phyloP scores from a whole-genome alignment of 2,797 vertebrate species.

The Enteromius thamalakanensis region DNA sequence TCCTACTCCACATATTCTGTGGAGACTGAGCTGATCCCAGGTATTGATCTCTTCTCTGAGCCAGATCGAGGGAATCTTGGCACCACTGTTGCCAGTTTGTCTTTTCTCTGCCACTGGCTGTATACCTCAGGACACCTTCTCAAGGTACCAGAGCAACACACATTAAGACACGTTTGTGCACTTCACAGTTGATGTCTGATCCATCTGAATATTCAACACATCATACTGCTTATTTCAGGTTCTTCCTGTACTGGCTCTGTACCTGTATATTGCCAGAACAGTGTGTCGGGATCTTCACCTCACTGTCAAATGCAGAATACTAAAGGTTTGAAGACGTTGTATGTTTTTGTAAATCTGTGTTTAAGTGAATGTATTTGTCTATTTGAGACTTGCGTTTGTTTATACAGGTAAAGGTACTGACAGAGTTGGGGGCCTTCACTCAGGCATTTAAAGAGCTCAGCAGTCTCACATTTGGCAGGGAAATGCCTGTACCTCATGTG shows the following conservation, averaged over 20 bases:
- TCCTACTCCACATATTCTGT: slow-evolving; percentile 83
- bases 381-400: slow-evolving; percentile 27
- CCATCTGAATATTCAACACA: background rate
- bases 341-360: background rate
- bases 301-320: slow-evolving; percentile 83
- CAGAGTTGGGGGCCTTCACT: slow-evolving; percentile 84
- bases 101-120: slow-evolving; percentile 88
- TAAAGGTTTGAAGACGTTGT: slow-evolving; percentile 83
- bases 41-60: slow-evolving; percentile 88
- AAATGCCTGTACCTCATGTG: slow-evolving; percentile 73
- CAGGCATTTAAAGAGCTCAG: slow-evolving; percentile 84
- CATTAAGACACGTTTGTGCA: background rate
- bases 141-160: slow-evolving; percentile 71
- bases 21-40: slow-evolving; percentile 83
- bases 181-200: background rate
- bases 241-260: slow-evolving; percentile 86
- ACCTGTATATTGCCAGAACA: slow-evolving; percentile 84
- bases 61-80: slow-evolving; percentile 77
- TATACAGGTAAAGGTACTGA: slow-evolving; percentile 84
- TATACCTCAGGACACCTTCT: slow-evolving; percentile 83
- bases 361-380: background rate
- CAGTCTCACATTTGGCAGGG: slow-evolving; percentile 77
- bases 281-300: slow-evolving; percentile 84
- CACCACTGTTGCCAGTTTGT: slow-evolving; percentile 81
- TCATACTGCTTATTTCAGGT: slow-evolving; percentile 73